These are phyloP conservation scores for Danio aesculapii DNA, from an alignment of 2,797 vertebrate genomes.

Conservation along the genomic window DNA sequence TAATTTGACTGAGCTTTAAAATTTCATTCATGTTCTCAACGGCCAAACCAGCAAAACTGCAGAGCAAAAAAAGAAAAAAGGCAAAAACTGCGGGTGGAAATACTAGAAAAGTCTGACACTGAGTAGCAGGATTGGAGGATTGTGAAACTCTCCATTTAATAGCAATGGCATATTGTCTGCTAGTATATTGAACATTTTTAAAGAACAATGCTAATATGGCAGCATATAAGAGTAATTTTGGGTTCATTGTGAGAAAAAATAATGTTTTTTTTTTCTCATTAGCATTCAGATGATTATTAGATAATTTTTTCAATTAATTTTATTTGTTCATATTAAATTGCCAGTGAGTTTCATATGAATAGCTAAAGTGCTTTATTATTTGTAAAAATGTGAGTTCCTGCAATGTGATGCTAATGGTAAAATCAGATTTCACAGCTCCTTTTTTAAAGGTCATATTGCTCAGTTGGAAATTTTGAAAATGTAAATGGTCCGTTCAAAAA, in stretches of 20 bases:
- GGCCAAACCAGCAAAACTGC: not conserved
- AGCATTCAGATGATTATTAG: not conserved
- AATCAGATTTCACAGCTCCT: constrained; percentile 9
- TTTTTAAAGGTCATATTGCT: not conserved
- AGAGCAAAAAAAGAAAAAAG: not conserved
- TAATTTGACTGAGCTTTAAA: constrained; percentile 2
- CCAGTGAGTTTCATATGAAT: not conserved
- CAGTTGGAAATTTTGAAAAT: not conserved
- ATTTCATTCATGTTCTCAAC: not conserved
- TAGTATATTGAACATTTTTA: not conserved
- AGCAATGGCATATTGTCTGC: not conserved
- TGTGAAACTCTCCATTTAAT: not conserved
- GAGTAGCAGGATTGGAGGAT: not conserved
- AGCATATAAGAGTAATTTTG: not conserved
- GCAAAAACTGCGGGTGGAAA: not conserved
- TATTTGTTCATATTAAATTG: not conserved
- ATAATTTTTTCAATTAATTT: not conserved
- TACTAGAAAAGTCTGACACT: not conserved
- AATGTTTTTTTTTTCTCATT: not conserved
- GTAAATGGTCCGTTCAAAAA: not conserved
- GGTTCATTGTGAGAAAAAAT: not conserved
- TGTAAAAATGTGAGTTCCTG: not conserved
- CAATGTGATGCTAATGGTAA: not conserved
- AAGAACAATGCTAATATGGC: not conserved
- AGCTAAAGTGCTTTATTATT: not conserved